phyloP scores from a whole-genome alignment of 1,140 invertebrate species.

The Cotesia vestalis region DNA sequence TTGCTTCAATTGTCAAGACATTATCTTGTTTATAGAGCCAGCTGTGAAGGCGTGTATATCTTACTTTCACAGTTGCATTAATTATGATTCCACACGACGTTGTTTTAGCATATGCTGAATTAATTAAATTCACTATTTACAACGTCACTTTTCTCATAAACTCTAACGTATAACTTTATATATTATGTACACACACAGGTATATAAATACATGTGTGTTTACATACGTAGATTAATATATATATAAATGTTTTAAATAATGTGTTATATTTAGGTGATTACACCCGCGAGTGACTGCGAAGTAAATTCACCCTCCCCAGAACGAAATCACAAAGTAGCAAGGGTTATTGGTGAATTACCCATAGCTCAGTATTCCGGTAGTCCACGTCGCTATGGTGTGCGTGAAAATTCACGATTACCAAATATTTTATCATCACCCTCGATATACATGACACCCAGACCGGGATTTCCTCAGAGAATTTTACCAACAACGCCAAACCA shows the following conservation, averaged over 20 bases:
- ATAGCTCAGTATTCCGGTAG: slow-evolving; percentile 93
- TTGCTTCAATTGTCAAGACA: not conserved
- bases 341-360: slow-evolving; percentile 86
- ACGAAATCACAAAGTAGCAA: slow-evolving; percentile 71
- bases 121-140: not conserved
- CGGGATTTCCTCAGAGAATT: slow-evolving; percentile 77
- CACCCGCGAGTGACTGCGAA: slow-evolving; percentile 66
- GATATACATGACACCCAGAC: slow-evolving; percentile 72
- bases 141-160: slow-evolving; percentile 1
- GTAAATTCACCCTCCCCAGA: slow-evolving; percentile 65
- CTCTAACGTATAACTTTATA: not conserved
- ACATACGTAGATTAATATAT: no score
- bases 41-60: not conserved
- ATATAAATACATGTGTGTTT: slow-evolving; percentile 21
- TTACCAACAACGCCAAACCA: slow-evolving; percentile 64
- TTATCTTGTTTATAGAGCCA: no score
- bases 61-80: not conserved
- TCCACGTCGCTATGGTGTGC: slow-evolving; percentile 83
- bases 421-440: slow-evolving; percentile 72
- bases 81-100: slow-evolving; percentile 13
- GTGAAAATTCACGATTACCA: slow-evolving; percentile 68
- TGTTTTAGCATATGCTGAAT: not conserved
- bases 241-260: no score
- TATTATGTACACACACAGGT: not conserved
- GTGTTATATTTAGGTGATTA: slow-evolving; percentile 56